phyloP scores from a whole-genome alignment of 1,140 invertebrate genomes.

The Thaumatotibia leucotreta region DNA sequence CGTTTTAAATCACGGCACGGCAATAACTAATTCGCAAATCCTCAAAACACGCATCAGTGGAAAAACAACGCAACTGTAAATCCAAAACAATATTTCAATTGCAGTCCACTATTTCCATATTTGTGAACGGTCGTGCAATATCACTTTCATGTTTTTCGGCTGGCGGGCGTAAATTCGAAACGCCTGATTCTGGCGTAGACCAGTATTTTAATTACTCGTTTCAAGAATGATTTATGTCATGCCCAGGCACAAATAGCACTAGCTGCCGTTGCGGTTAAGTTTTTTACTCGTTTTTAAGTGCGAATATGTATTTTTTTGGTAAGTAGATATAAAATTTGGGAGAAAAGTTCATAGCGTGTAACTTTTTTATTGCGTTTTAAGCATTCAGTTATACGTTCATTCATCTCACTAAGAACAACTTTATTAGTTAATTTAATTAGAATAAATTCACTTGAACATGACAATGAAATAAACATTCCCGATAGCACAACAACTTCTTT shows the following conservation, averaged over 20 bases:
- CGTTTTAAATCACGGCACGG: background rate
- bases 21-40: conserved; percentile 3
- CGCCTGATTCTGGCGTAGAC: conserved; percentile 70
- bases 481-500: background rate
- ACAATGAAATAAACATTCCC: background rate
- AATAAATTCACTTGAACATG: background rate
- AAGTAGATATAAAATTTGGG: background rate
- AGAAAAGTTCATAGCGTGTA: background rate
- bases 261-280: conserved; percentile 36
- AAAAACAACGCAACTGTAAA: conserved; percentile 9
- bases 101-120: conserved; percentile 12
- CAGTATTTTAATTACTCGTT: conserved; percentile 77
- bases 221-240: conserved; percentile 71
- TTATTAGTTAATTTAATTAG: background rate
- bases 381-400: background rate
- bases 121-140: conserved; percentile 14
- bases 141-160: conserved; percentile 46
- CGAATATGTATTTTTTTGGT: conserved; percentile 7
- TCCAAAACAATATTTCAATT: conserved; percentile 14
- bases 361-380: background rate
- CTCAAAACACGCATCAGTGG: conserved; percentile 1
- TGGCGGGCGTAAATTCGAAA: conserved; percentile 59
- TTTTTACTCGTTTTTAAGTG: conserved; percentile 10
- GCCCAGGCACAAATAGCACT: conserved; percentile 59
- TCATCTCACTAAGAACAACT: background rate